Percentiles rank a stretch among this genome's conserved stretches.
Conservation (phyloP, 2,888 invertebrate species). For the Drosophila greeni region DNA sequence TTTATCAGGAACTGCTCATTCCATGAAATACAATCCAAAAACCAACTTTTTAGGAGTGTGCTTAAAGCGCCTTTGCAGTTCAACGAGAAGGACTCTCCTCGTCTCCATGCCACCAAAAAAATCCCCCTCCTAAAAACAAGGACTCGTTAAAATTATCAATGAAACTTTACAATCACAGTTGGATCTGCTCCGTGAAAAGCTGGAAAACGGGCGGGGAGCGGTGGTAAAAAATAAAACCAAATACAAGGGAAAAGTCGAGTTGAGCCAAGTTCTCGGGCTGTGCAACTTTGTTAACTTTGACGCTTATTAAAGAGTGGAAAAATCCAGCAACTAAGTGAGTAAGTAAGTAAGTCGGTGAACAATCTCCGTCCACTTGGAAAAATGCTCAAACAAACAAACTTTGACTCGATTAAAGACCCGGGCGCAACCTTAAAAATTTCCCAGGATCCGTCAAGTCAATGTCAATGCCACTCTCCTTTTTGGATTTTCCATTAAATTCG, state of each 20-base stretch:
- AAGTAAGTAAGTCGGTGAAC: neutral
- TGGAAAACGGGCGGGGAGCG: neutral
- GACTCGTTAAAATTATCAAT: slow-evolving; percentile 72
- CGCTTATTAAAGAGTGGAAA: slow-evolving; percentile 49
- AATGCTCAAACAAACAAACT: slow-evolving; percentile 15
- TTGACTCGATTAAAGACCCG: slow-evolving; percentile 15
- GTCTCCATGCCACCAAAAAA: neutral
- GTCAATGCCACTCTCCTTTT: slow-evolving; percentile 28
- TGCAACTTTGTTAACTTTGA: slow-evolving; percentile 65
- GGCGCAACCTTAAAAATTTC: slow-evolving; percentile 4
- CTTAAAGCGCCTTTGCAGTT: slow-evolving; percentile 62
- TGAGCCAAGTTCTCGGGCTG: slow-evolving; percentile 43
- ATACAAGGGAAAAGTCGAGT: slow-evolving; percentile 49
- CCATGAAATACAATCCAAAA: slow-evolving; percentile 15
- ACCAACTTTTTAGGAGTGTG: slow-evolving; percentile 57
- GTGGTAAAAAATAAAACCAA: slow-evolving; percentile 7
- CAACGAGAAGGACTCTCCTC: slow-evolving; percentile 31
- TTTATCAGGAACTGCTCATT: slow-evolving; percentile 4
- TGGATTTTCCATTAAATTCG: slow-evolving; percentile 35
- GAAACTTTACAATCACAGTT: slow-evolving; percentile 67
- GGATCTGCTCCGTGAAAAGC: slow-evolving; percentile 16
- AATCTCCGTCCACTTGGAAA: slow-evolving; percentile 9
- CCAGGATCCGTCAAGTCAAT: slow-evolving; percentile 23
- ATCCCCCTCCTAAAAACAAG: slow-evolving; percentile 18
- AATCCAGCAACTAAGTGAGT: slow-evolving; percentile 20